These are phyloP conservation scores for Erpornis zantholeuca DNA, from an alignment of 2,113 vertebrate genomes.

Conservation along the genomic window DNA sequence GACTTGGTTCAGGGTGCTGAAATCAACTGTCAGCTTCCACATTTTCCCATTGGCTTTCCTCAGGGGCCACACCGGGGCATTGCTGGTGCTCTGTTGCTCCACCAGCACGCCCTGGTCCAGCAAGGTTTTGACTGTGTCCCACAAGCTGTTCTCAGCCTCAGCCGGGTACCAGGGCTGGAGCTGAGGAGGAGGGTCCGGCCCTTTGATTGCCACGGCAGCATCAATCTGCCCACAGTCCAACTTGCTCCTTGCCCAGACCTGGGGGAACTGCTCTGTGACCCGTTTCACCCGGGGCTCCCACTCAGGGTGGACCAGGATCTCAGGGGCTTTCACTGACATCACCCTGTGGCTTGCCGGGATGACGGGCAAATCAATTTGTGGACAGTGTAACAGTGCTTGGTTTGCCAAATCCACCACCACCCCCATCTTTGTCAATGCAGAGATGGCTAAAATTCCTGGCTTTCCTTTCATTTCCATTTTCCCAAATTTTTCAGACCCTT, in stretches of 20 bases:
- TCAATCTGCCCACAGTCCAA: conserved; percentile 38
- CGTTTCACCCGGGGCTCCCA: conserved; percentile 54
- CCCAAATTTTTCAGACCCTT: conserved; percentile 56
- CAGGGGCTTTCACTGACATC: conserved; percentile 49
- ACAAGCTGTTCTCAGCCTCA: conserved; percentile 31
- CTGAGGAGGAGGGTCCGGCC: background rate
- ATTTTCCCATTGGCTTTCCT: conserved; percentile 29
- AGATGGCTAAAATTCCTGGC: background rate
- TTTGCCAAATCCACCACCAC: conserved; percentile 55
- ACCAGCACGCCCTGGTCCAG: conserved; percentile 10
- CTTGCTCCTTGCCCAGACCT: conserved; percentile 48
- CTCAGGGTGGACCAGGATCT: conserved; percentile 26
- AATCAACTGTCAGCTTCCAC: conserved; percentile 7
- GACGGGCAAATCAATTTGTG: background rate
- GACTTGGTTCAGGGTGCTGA: background rate
- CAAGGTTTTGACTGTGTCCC: conserved; percentile 32
- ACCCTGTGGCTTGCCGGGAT: conserved; percentile 30
- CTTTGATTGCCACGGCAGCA: background rate
- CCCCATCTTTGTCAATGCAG: background rate
- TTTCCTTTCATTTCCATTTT: conserved; percentile 55
- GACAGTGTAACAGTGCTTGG: background rate
- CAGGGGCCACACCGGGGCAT: conserved; percentile 11
- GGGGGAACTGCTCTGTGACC: conserved; percentile 27
- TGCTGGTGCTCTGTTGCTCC: conserved; percentile 25
- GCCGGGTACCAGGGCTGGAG: background rate